These are phyloP conservation scores for Drosophila yooni DNA, from an alignment of 2,888 invertebrate genomes.

Conservation along the genomic window DNA sequence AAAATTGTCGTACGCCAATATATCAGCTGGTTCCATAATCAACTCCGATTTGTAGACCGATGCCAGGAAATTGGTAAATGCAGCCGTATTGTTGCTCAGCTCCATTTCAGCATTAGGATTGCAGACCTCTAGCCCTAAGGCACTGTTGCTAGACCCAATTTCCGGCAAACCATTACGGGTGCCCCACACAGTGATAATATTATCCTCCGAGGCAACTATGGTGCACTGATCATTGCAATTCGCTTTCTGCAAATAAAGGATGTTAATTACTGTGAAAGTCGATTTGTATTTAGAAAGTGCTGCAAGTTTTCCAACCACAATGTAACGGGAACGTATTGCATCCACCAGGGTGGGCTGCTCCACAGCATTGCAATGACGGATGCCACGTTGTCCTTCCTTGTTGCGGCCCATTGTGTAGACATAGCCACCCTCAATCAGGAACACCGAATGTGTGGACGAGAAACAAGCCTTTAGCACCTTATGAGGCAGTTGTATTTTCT, in stretches of 20 bases:
- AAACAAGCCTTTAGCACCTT: slow-evolving; percentile 87
- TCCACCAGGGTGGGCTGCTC: slow-evolving; percentile 82
- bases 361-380: slow-evolving; percentile 80
- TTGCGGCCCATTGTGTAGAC: slow-evolving; percentile 89
- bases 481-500: slow-evolving; percentile 86
- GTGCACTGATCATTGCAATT: slow-evolving; percentile 89
- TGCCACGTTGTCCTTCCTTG: slow-evolving; percentile 88
- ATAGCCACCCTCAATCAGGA: slow-evolving; percentile 88
- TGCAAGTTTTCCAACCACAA: slow-evolving; percentile 68
- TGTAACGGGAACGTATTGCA: slow-evolving; percentile 80
- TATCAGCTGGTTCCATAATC: slow-evolving; percentile 86
- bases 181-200: slow-evolving; percentile 90
- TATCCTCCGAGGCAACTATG: slow-evolving; percentile 88
- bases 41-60: slow-evolving; percentile 85
- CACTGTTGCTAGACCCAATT: slow-evolving; percentile 58
- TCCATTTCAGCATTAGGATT: slow-evolving; percentile 72
- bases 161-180: slow-evolving; percentile 85
- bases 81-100: slow-evolving; percentile 84
- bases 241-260: slow-evolving; percentile 85
- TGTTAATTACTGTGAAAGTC: background rate
- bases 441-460: slow-evolving; percentile 87
- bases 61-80: slow-evolving; percentile 84
- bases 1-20: slow-evolving; percentile 85
- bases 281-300: background rate
- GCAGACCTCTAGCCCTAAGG: slow-evolving; percentile 58